Percentiles rank a stretch among this genome's conserved stretches.
Evolutionary conservation across 2,797 vertebrate genomes (phyloP).

Genomic region (Halcyon badia): DNA sequence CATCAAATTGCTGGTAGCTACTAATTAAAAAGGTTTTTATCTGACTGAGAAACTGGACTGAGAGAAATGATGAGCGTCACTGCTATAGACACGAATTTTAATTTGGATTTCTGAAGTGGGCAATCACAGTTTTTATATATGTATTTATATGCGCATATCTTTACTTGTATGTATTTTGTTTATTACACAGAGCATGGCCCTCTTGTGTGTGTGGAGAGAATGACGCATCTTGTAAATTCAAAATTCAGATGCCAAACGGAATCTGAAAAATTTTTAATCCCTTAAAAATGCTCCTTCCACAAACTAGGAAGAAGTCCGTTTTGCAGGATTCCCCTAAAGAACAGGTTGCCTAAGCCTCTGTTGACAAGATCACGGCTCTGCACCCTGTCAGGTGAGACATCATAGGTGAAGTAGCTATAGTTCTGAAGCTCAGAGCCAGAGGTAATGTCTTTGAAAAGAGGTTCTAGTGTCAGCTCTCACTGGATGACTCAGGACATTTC

Average conservation of each 20-base stretch:
- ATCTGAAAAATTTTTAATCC: neutral
- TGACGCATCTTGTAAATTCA: neutral
- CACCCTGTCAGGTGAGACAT: neutral
- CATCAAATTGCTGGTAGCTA: conserved; percentile 21
- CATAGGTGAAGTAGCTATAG: neutral
- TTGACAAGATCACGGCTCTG: neutral
- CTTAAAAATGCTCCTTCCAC: neutral
- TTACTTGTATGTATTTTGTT: neutral
- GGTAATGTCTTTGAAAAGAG: neutral
- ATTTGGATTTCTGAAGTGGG: neutral
- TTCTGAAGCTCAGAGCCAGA: conserved; percentile 7
- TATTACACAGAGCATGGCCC: neutral
- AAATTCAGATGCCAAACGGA: neutral
- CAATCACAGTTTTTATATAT: neutral
- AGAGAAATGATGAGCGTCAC: neutral
- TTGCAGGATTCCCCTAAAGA: neutral
- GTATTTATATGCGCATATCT: rapidly evolving
- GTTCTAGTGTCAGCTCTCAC: neutral
- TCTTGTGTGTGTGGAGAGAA: neutral
- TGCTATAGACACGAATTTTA: neutral
- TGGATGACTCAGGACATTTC: conserved; percentile 35
- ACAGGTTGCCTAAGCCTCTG: neutral
- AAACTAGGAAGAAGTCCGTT: neutral
- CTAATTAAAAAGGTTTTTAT: conserved; percentile 44
- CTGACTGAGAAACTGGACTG: neutral